A percentile compares a stretch with the other conserved stretches of the same genome.
These are phyloP conservation scores for Agriopis marginaria DNA, from an alignment of 2,888 invertebrate genomes.

Conservation along the genomic window DNA sequence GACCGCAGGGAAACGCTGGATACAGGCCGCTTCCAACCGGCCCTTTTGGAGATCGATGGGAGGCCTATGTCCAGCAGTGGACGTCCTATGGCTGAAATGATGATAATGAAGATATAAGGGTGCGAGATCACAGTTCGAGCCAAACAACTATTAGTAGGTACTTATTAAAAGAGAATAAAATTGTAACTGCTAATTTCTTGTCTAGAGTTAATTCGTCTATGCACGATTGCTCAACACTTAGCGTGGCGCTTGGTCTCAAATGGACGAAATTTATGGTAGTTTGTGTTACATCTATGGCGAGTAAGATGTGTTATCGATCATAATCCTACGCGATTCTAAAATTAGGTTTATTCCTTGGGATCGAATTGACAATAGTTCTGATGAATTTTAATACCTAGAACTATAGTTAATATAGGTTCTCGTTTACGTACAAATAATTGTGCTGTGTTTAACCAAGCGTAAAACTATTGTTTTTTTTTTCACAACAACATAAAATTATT, in stretches of 20 bases:
- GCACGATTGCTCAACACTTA: conserved; percentile 21
- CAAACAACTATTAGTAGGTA: too few relatives aligned
- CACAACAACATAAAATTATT: too few relatives aligned
- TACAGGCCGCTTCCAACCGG: too few relatives aligned
- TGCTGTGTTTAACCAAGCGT: neutral
- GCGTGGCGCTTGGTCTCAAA: conserved; percentile 31
- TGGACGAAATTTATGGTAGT: conserved; percentile 26
- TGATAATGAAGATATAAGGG: too few relatives aligned
- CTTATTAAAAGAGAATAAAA: too few relatives aligned
- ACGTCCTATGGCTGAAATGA: too few relatives aligned
- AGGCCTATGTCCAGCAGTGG: too few relatives aligned
- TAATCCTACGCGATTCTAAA: conserved; percentile 25
- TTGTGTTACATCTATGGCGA: conserved; percentile 29
- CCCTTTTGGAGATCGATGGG: too few relatives aligned
- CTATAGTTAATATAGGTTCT: too few relatives aligned
- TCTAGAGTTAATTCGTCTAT: conserved; percentile 1
- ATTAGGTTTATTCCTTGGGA: conserved; percentile 8
- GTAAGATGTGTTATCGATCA: conserved; percentile 27
- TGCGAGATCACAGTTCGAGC: too few relatives aligned
- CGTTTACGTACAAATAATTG: neutral
- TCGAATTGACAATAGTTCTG: neutral
- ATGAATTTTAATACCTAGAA: neutral
- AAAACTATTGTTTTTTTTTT: too few relatives aligned
- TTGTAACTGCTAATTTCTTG: neutral
- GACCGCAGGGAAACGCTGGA: too few relatives aligned